Conservation (phyloP, 2,888 invertebrate species). For the Acholoe squamosa region DNA sequence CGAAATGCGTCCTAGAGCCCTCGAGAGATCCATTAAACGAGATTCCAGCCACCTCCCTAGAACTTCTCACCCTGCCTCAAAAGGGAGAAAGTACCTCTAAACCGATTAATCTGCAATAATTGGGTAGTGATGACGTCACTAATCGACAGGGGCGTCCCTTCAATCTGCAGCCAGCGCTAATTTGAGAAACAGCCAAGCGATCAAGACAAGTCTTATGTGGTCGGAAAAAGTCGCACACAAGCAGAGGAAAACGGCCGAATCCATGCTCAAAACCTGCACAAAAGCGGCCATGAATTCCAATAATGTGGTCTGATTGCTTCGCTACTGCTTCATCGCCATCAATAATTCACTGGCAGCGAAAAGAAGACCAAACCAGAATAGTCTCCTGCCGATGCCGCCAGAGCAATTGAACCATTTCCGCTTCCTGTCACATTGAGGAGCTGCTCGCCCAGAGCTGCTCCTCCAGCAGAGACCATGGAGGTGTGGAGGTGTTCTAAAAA, state of each 20-base stretch:
- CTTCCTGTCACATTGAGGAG: not conserved
- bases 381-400: not conserved
- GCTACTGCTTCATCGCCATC: slow-evolving; percentile 16
- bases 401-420: slow-evolving; percentile 1
- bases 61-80: not conserved
- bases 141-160: slow-evolving; percentile 20
- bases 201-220: not conserved
- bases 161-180: not conserved
- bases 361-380: not conserved
- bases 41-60: not conserved
- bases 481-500: not conserved
- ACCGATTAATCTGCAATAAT: slow-evolving; percentile 47
- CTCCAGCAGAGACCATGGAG: not conserved
- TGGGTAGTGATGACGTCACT: not conserved
- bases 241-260: not conserved
- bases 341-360: not conserved
- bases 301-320: slow-evolving; percentile 41
- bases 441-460: not conserved
- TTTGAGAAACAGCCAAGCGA: not conserved
- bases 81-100: slow-evolving; percentile 3
- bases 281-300: slow-evolving; percentile 15
- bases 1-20: not conserved
- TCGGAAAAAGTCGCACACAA: not conserved
- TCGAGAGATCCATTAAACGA: slow-evolving; percentile 21
- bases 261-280: slow-evolving; percentile 1